Conservation (phyloP, 2,888 invertebrate genomes). For the Pediacus dermestoides region DNA sequence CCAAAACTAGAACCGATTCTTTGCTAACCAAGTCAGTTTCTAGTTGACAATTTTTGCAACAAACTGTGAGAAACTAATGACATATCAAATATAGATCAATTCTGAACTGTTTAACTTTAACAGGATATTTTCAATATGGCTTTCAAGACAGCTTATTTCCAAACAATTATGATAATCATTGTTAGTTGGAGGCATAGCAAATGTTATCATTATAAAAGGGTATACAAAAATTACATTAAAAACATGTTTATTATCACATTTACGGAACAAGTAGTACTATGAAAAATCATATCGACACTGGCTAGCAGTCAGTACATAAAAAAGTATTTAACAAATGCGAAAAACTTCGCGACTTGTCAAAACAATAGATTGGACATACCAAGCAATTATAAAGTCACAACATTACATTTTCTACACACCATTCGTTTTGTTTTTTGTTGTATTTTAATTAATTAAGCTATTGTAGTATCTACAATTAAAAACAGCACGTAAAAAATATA, state of each 20-base stretch:
- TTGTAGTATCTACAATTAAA: constrained; percentile 20
- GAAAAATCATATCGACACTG: constrained; percentile 35
- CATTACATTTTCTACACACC: constrained; percentile 28
- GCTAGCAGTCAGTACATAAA: constrained; percentile 21
- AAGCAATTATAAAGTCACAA: constrained; percentile 22
- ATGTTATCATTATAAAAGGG: constrained; percentile 35
- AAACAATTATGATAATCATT: constrained; percentile 28
- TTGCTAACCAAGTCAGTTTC: too few species aligned
- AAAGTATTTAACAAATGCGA: constrained; percentile 16
- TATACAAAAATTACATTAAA: constrained; percentile 41
- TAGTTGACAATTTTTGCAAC: too few species aligned
- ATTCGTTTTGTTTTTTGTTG: too few species aligned
- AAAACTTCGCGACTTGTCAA: too few species aligned
- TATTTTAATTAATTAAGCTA: constrained; percentile 19
- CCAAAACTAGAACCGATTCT: too few species aligned
- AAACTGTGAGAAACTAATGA: constrained; percentile 27
- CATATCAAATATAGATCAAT: constrained; percentile 20
- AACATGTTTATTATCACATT: constrained; percentile 51
- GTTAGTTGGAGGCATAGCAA: constrained; percentile 25
- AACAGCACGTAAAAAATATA: constrained; percentile 25
- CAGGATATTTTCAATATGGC: constrained; percentile 17
- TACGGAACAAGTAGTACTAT: constrained; percentile 41
- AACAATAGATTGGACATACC: constrained; percentile 25
- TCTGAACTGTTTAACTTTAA: constrained; percentile 15
- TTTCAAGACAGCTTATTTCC: constrained; percentile 18